Percentiles rank a stretch among this genome's conserved stretches.
phyloP scores from a whole-genome alignment of 2,888 invertebrate genomes.

The Andrena hattorfiana region DNA sequence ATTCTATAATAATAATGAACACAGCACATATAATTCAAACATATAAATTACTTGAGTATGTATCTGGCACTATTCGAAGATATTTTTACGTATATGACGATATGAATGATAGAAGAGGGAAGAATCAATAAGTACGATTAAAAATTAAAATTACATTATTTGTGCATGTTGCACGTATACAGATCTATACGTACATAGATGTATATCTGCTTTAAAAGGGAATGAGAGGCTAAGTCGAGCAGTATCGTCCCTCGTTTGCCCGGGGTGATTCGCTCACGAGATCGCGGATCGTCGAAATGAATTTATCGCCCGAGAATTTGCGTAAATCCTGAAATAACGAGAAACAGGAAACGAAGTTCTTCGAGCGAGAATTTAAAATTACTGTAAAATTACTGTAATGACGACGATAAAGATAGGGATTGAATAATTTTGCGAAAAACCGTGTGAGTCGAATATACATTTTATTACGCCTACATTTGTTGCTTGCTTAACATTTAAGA shows the following conservation, averaged over 20 bases:
- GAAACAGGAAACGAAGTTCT: constrained; percentile 58
- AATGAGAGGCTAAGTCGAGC: constrained; percentile 28
- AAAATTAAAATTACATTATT: not conserved
- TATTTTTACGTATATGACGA: too few species aligned
- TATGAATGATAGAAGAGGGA: too few species aligned
- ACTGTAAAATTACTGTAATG: constrained; percentile 50
- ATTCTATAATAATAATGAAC: too few species aligned
- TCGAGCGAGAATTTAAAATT: constrained; percentile 48
- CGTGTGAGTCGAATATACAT: not conserved
- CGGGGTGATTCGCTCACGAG: constrained; percentile 61
- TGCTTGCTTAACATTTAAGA: too few species aligned
- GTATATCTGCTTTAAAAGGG: constrained; percentile 23
- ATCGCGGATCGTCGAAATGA: constrained; percentile 70
- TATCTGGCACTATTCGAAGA: too few species aligned
- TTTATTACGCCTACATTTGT: not conserved
- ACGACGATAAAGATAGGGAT: constrained; percentile 9
- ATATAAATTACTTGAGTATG: too few species aligned
- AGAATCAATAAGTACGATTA: too few species aligned
- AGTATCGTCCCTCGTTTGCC: constrained; percentile 49
- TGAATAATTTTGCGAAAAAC: not conserved
- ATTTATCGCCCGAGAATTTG: constrained; percentile 69
- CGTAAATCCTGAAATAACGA: constrained; percentile 66
- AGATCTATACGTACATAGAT: not conserved
- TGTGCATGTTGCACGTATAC: not conserved
- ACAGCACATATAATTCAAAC: too few species aligned